Evolutionary conservation across 2,797 vertebrate species (phyloP).

Genomic region (Anguilla megastoma): DNA sequence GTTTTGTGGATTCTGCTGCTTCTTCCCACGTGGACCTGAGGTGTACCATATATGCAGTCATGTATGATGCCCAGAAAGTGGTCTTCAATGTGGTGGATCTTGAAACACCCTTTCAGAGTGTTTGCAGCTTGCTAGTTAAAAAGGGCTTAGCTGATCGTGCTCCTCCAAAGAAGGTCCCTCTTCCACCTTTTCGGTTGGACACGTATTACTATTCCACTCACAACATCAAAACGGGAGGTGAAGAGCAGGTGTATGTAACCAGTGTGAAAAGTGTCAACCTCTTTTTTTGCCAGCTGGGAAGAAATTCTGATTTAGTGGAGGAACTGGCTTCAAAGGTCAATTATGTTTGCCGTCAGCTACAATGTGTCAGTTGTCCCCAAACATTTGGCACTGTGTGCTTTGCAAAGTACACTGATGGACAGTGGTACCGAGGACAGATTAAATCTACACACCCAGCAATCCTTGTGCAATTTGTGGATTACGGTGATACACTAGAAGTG

Average conservation of each 20-base stretch:
- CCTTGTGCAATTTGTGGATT: constrained; percentile 91
- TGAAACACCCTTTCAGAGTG: constrained; percentile 87
- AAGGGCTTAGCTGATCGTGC: constrained; percentile 65
- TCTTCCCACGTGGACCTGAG: constrained; percentile 72
- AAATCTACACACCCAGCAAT: constrained; percentile 64
- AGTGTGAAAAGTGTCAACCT: constrained; percentile 72
- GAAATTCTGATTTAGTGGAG: constrained; percentile 69
- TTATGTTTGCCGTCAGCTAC: constrained; percentile 64
- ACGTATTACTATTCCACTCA: constrained; percentile 89
- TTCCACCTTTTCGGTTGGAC: constrained; percentile 71
- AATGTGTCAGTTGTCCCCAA: constrained; percentile 56
- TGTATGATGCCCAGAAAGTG: constrained; percentile 73
- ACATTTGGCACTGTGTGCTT: constrained; percentile 79
- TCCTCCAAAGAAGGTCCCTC: constrained; percentile 62
- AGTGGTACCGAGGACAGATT: constrained; percentile 88
- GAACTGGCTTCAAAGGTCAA: constrained; percentile 70
- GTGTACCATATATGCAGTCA: constrained; percentile 88
- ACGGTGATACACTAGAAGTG: constrained; percentile 81
- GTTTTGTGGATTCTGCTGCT: constrained; percentile 74
- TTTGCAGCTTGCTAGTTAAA: constrained; percentile 75
- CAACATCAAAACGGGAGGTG: constrained; percentile 83
- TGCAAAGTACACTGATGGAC: constrained; percentile 82
- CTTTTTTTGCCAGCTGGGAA: constrained; percentile 89
- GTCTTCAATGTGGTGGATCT: constrained; percentile 87
- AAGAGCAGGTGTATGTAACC: constrained; percentile 81